Conservation (phyloP, 1,140 invertebrate genomes). For the Harlomillsia oculata region DNA sequence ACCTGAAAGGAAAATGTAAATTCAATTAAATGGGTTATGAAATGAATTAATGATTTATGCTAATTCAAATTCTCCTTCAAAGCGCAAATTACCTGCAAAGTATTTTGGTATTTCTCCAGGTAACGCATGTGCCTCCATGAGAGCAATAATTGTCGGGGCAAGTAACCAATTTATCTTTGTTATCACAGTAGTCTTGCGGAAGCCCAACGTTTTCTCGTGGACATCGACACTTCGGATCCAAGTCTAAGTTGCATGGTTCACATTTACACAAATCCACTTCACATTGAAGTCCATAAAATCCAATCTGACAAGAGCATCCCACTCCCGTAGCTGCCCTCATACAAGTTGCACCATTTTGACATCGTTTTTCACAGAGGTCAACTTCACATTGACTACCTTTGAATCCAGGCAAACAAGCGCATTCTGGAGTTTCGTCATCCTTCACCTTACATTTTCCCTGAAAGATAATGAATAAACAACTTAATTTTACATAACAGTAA, state of each 20-base stretch:
- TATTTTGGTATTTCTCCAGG: too few species aligned
- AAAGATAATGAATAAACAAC: constrained; percentile 1
- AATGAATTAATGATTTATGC: background rate
- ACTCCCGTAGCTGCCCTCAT: constrained; percentile 30
- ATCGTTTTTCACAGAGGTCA: constrained; percentile 40
- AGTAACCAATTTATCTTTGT: constrained; percentile 1
- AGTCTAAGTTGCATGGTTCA: constrained; percentile 35
- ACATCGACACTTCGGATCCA: constrained; percentile 36
- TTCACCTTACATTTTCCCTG: constrained; percentile 32
- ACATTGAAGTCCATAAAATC: constrained; percentile 50
- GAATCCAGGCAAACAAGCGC: constrained; percentile 41
- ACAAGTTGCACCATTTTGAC: constrained; percentile 38
- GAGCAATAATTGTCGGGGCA: constrained; percentile 38
- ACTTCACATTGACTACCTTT: constrained; percentile 41
- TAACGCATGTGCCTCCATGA: constrained; percentile 45
- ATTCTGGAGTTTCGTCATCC: constrained; percentile 35
- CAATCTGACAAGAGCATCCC: constrained; percentile 43
- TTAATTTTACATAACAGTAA: constrained; percentile 1
- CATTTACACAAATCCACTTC: constrained; percentile 47
- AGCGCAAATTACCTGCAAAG: constrained; percentile 2
- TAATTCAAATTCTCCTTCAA: background rate
- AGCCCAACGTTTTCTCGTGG: constrained; percentile 3
- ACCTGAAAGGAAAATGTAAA: constrained; percentile 38
- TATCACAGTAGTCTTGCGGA: constrained; percentile 20
- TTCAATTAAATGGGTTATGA: constrained; percentile 3